Evolutionary conservation across 1,140 invertebrate species (phyloP).

Genomic region (Hylaeus volcanicus): DNA sequence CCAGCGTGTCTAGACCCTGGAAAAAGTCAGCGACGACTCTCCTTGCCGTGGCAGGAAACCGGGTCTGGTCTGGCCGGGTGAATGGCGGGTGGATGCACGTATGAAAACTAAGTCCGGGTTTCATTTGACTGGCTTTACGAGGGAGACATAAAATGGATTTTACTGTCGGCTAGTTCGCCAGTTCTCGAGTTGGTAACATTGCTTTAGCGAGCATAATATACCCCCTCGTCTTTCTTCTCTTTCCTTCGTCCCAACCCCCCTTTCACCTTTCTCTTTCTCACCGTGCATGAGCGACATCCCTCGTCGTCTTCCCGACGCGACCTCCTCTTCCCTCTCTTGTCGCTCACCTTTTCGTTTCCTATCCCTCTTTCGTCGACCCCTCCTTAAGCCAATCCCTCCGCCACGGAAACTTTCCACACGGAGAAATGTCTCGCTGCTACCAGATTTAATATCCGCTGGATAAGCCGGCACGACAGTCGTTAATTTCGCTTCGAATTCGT

Average conservation of each 20-base stretch:
- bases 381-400: slow-evolving; percentile 21
- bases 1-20: slow-evolving; percentile 51
- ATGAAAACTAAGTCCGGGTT: slow-evolving; percentile 79
- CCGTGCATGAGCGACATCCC: background rate
- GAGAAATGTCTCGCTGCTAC: slow-evolving; percentile 54
- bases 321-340: slow-evolving; percentile 19
- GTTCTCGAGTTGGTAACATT: slow-evolving; percentile 78
- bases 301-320: slow-evolving; percentile 12
- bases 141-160: slow-evolving; percentile 78
- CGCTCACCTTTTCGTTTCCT: slow-evolving; percentile 17
- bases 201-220: slow-evolving; percentile 75
- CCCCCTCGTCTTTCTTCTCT: slow-evolving; percentile 20
- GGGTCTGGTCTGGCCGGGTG: slow-evolving; percentile 36
- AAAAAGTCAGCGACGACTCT: slow-evolving; percentile 51
- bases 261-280: slow-evolving; percentile 7
- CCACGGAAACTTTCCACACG: slow-evolving; percentile 57
- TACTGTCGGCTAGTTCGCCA: slow-evolving; percentile 79
- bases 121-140: slow-evolving; percentile 79
- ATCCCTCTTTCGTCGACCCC: slow-evolving; percentile 10
- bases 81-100: slow-evolving; percentile 68
- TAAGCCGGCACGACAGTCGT: slow-evolving; percentile 51
- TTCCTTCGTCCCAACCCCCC: slow-evolving; percentile 28
- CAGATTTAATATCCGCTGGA: slow-evolving; percentile 66
- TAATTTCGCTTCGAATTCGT: slow-evolving; percentile 51
- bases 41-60: slow-evolving; percentile 38